Base-by-base conservation (phyloP, 2,797 vertebrate genomes). In the Sparus aurata region DNA sequence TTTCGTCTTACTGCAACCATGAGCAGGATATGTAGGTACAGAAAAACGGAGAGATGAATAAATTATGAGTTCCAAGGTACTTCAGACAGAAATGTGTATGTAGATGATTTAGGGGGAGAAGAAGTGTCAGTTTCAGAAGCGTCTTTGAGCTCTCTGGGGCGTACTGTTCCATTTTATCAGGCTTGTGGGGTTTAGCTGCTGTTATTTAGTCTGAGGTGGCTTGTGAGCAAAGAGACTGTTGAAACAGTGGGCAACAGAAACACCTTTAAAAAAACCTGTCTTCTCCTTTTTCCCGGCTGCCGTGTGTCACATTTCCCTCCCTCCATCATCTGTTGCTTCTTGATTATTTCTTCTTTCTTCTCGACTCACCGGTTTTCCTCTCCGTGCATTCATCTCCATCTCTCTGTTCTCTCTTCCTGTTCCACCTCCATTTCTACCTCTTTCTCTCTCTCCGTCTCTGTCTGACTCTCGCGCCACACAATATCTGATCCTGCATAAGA, bases 401-500 rank as follows among this genome's bases (percentile, higher is more conserved):
- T 65, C n/a, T 58, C 64, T 62, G 59, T 45, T 79, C n/a, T 71
- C 79, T 77, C 62, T 75, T 62, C 66, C 54, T 53, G 25, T 66
- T 83, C 38, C 43, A 66, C 38, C 47, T 65, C 52, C 49, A 54
- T 66, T 49, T 55, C 53, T 30, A 20, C 17, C 22, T 69, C 41
- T 9, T 20, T 58, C n/a, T 72, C 25, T 64, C 38, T 74, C 59
- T 72, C 54, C 45, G 12, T 46, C 45, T 73, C 27, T 65, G 34
- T 7, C 15, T 17, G 17, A 23, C 52, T n/a, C 43, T 78, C 59
- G 71, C 61, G 22, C 23, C 7, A 55, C 43, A 60, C 43, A 71
- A 1, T 47, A 71, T 80, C 64, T 85, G 77, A 86, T 83, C 59
- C 63, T 59, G 59, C 2, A 13, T 45, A 53, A 79, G 73, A 85